Percentiles rank a stretch among this genome's conserved stretches.
phyloP scores from a whole-genome alignment of 2,888 invertebrate genomes.

The Agrotis clavis region DNA sequence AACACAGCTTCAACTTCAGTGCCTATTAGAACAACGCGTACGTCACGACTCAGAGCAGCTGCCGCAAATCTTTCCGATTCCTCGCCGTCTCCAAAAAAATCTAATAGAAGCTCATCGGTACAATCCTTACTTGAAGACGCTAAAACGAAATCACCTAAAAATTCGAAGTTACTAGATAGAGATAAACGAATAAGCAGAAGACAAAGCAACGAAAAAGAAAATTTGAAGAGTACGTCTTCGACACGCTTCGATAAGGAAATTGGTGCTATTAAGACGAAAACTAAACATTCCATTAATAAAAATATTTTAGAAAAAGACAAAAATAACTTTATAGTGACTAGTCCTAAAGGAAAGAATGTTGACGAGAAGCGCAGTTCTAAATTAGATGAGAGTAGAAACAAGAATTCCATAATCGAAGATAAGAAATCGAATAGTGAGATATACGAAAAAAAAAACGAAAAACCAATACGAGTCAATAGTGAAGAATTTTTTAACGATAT shows the following conservation, averaged over 20 bases:
- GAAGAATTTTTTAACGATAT: slow-evolving; percentile 85
- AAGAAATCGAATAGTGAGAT: slow-evolving; percentile 71
- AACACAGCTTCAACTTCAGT: slow-evolving; percentile 86
- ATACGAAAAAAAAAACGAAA: slow-evolving; percentile 60
- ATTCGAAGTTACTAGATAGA: slow-evolving; percentile 85
- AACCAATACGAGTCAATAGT: slow-evolving; percentile 75
- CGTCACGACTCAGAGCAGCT: slow-evolving; percentile 94
- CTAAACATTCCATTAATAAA: slow-evolving; percentile 89
- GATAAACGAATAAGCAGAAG: slow-evolving; percentile 82
- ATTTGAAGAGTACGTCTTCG: slow-evolving; percentile 77
- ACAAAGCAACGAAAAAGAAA: slow-evolving; percentile 85
- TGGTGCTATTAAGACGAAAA: slow-evolving; percentile 90
- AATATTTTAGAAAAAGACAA: slow-evolving; percentile 89
- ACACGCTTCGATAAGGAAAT: slow-evolving; percentile 82
- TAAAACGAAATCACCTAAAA: slow-evolving; percentile 80
- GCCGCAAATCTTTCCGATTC: slow-evolving; percentile 86
- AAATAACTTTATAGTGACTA: slow-evolving; percentile 85
- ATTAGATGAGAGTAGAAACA: slow-evolving; percentile 73
- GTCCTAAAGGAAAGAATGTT: slow-evolving; percentile 81
- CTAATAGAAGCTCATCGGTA: slow-evolving; percentile 85
- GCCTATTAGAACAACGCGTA: slow-evolving; percentile 93
- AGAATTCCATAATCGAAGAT: slow-evolving; percentile 73
- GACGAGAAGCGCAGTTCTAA: slow-evolving; percentile 79
- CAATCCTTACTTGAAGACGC: slow-evolving; percentile 84
- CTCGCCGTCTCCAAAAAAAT: slow-evolving; percentile 78